A percentile compares a stretch with the other conserved stretches of the same genome.
Conservation (phyloP, 2,888 invertebrate species). For the Andrena minutula region DNA sequence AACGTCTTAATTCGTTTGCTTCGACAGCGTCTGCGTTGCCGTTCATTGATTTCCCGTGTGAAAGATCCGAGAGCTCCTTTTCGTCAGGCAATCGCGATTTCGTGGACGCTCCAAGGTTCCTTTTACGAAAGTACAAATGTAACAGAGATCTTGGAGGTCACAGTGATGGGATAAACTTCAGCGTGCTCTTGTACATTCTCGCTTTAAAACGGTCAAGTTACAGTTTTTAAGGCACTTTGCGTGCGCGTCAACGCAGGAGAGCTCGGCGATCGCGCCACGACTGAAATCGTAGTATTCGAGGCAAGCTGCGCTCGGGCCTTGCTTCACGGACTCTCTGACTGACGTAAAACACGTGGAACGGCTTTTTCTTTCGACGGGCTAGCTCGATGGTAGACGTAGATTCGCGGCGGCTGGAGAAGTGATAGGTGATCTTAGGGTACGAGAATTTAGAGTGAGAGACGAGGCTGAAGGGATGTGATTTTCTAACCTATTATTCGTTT, state of each 20-base stretch:
- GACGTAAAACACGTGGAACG: constrained; percentile 37
- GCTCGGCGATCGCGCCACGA: constrained; percentile 50
- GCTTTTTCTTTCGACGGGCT: constrained; percentile 42
- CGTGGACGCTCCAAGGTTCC: no score
- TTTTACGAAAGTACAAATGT: no score
- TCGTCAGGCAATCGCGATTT: no score
- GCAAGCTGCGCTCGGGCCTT: constrained; percentile 60
- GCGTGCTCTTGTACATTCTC: constrained; percentile 49
- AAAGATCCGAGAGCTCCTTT: no score
- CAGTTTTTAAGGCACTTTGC: constrained; percentile 48
- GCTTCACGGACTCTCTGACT: constrained; percentile 50
- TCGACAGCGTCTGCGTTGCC: background rate
- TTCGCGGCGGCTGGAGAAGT: background rate
- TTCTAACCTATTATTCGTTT: constrained; percentile 36
- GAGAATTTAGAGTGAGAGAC: constrained; percentile 6
- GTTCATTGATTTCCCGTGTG: no score
- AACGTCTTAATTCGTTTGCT: background rate
- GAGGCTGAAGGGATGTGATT: constrained; percentile 24
- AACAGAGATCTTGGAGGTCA: no score
- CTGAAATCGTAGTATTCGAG: constrained; percentile 65
- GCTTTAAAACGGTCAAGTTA: constrained; percentile 43
- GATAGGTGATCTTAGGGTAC: background rate
- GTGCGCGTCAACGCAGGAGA: constrained; percentile 38
- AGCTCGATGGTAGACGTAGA: constrained; percentile 52
- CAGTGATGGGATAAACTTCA: constrained; percentile 12